Conservation (phyloP, 2,888 invertebrate species). For the Caradrina kadenii region DNA sequence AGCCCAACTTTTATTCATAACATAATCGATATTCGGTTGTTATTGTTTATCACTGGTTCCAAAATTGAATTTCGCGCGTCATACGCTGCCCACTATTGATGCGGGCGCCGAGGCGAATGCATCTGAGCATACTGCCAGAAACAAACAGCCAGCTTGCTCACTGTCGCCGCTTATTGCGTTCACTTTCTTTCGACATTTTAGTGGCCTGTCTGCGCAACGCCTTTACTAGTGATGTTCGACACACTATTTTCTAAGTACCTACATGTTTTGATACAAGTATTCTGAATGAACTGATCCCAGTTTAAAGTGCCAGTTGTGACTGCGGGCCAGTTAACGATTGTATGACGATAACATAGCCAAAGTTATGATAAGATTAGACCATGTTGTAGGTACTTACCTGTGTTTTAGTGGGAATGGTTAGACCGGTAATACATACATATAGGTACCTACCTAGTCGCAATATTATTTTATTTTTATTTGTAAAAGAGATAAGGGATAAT, state of each 20-base stretch:
- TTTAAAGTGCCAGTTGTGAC: slow-evolving; percentile 18
- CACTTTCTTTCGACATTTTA: slow-evolving; percentile 89
- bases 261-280: neutral
- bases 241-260: neutral
- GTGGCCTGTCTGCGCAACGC: slow-evolving; percentile 79
- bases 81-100: slow-evolving; percentile 49
- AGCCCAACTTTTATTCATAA: slow-evolving; percentile 51
- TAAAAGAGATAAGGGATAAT: neutral
- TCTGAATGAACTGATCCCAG: slow-evolving; percentile 1
- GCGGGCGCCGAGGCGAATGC: slow-evolving; percentile 67
- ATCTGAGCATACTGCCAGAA: slow-evolving; percentile 72
- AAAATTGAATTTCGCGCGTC: slow-evolving; percentile 66
- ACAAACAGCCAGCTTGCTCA: slow-evolving; percentile 57
- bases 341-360: slow-evolving; percentile 29
- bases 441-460: neutral
- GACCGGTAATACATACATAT: neutral
- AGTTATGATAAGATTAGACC: slow-evolving; percentile 54
- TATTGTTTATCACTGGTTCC: slow-evolving; percentile 27
- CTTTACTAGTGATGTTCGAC: slow-evolving; percentile 61
- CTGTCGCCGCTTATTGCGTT: slow-evolving; percentile 75
- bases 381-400: slow-evolving; percentile 1
- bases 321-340: neutral
- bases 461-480: neutral
- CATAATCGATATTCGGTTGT: slow-evolving; percentile 33
- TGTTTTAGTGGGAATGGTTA: slow-evolving; percentile 8